Evolutionary conservation across 2,888 invertebrate species (phyloP).

Genomic region (Meta bourneti): DNA sequence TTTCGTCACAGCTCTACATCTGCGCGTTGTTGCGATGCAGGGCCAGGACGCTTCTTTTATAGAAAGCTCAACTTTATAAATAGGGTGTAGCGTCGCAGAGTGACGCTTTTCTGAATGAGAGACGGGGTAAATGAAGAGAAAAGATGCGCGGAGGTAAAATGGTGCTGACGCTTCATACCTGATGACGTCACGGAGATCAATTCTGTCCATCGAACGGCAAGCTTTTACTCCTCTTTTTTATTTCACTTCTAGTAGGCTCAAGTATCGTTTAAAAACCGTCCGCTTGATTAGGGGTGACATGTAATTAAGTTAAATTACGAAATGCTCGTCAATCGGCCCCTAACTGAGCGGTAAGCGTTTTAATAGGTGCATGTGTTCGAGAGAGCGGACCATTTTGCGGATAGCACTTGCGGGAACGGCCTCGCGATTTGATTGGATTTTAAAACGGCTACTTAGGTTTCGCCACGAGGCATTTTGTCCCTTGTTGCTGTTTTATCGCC

Average conservation of each 20-base stretch:
- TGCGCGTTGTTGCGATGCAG: too few relatives aligned
- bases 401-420: background rate
- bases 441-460: conserved; percentile 8
- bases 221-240: conserved; percentile 25
- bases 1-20: too few relatives aligned
- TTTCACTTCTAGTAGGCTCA: conserved; percentile 4
- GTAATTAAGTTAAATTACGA: conserved; percentile 64
- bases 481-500: background rate
- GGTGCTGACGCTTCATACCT: conserved; percentile 38
- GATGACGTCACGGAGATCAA: conserved; percentile 62
- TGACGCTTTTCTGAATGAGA: conserved; percentile 14
- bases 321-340: conserved; percentile 33
- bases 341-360: conserved; percentile 42
- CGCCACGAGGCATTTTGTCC: background rate
- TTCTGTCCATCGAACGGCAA: conserved; percentile 46
- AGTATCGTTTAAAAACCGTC: conserved; percentile 63
- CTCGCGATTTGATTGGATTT: conserved; percentile 15
- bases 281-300: conserved; percentile 59
- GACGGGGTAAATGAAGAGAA: conserved; percentile 43
- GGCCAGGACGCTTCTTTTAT: too few relatives aligned
- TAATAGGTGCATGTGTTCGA: conserved; percentile 24
- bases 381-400: conserved; percentile 5
- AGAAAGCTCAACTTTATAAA: too few relatives aligned
- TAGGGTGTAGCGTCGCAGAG: background rate
- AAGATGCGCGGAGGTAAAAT: conserved; percentile 16